Percentiles rank a stretch among this genome's conserved stretches.
These are phyloP conservation scores for Gymnoscelis rufifasciata DNA, from an alignment of 2,888 invertebrate genomes.

Conservation along the genomic window DNA sequence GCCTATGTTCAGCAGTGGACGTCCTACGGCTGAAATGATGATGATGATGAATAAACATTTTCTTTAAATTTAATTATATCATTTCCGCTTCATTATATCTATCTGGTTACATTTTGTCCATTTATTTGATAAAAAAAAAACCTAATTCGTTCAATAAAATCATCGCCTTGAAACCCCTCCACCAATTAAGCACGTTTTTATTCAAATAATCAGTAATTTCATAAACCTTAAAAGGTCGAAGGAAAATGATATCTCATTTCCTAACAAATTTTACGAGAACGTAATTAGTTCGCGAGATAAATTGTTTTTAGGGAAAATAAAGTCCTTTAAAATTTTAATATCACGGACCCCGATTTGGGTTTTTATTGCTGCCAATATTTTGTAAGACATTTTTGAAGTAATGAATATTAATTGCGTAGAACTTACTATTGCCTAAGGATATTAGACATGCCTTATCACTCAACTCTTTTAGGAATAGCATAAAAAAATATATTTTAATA, in stretches of 20 bases:
- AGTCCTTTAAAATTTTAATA: slow-evolving; percentile 2
- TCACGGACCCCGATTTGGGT: not conserved
- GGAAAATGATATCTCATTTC: slow-evolving; percentile 19
- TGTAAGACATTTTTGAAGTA: not conserved
- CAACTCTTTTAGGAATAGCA: no score
- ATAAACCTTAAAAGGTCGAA: slow-evolving; percentile 4
- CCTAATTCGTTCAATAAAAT: not conserved
- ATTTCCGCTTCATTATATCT: no score
- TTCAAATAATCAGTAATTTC: not conserved
- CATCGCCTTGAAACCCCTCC: not conserved
- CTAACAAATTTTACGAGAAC: slow-evolving; percentile 18
- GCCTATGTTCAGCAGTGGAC: no score
- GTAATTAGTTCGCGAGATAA: slow-evolving; percentile 32
- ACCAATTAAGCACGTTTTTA: not conserved
- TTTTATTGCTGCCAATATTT: slow-evolving; percentile 3
- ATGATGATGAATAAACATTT: no score
- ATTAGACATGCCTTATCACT: no score
- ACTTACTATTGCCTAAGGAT: no score
- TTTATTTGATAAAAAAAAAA: no score
- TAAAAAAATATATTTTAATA: no score
- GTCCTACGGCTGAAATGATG: no score
- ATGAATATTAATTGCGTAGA: no score
- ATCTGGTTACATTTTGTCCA: no score
- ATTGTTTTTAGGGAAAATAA: slow-evolving; percentile 32
- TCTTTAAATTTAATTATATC: no score